phyloP scores from a whole-genome alignment of 2,888 invertebrate species.

The Hydraecia micacea region DNA sequence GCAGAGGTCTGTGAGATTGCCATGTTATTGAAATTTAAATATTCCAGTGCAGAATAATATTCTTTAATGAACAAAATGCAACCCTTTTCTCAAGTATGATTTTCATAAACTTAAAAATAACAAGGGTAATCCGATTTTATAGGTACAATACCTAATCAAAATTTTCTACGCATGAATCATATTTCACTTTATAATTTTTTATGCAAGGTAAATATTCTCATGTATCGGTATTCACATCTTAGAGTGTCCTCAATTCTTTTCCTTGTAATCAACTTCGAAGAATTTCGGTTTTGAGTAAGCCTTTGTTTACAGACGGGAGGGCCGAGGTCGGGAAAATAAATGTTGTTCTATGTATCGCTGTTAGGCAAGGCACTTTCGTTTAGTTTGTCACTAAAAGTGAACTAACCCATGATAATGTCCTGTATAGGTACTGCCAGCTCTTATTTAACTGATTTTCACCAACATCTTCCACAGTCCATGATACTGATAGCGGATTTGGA shows the following conservation, averaged over 20 bases:
- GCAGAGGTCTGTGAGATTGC: background rate
- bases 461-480: background rate
- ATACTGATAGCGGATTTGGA: background rate
- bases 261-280: slow-evolving; percentile 36
- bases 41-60: background rate
- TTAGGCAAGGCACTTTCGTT: background rate
- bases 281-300: slow-evolving; percentile 19
- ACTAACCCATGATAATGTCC: background rate
- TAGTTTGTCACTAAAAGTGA: background rate
- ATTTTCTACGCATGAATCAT: slow-evolving; percentile 12
- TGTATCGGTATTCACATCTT: slow-evolving; percentile 23
- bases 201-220: slow-evolving; percentile 22
- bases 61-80: no score
- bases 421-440: background rate
- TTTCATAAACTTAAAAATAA: background rate
- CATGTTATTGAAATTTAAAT: background rate
- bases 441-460: background rate
- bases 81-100: background rate
- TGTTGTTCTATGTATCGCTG: background rate
- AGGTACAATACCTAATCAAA: background rate
- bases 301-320: slow-evolving; percentile 1
- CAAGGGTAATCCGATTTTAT: background rate
- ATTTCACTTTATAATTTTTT: slow-evolving; percentile 15
- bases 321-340: background rate
- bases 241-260: slow-evolving; percentile 47